These are phyloP conservation scores for Mus spretus DNA, from an alignment of 2,797 vertebrate genomes.

Conservation along the genomic window DNA sequence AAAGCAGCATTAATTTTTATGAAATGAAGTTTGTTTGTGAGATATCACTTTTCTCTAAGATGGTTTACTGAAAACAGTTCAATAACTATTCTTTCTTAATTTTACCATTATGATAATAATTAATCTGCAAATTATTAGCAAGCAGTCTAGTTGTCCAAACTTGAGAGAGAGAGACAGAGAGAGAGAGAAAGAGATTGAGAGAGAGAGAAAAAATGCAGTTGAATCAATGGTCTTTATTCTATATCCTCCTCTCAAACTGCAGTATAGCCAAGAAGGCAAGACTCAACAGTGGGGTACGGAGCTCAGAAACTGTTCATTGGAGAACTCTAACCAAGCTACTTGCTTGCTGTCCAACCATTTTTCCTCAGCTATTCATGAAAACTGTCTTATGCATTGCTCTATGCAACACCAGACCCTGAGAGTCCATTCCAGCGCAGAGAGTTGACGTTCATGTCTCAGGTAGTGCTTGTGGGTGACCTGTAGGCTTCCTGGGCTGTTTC, in stretches of 20 bases:
- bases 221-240: background rate
- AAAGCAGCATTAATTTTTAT: background rate
- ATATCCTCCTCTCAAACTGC: background rate
- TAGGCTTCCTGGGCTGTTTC: background rate
- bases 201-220: background rate
- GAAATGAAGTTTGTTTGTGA: slow-evolving; percentile 82
- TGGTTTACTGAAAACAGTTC: slow-evolving; percentile 82
- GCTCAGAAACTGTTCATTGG: background rate
- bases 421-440: background rate
- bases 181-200: too few relatives aligned
- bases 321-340: background rate
- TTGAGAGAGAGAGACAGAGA: background rate
- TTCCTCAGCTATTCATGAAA: slow-evolving; percentile 40
- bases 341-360: background rate
- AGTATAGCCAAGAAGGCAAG: background rate
- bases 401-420: background rate
- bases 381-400: background rate
- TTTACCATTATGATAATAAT: slow-evolving; percentile 82
- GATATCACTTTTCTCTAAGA: slow-evolving; percentile 83
- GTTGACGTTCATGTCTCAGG: background rate
- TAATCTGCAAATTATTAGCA: slow-evolving; percentile 85
- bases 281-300: background rate
- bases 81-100: slow-evolving; percentile 80
- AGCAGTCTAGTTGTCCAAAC: background rate
- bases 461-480: slow-evolving; percentile 28